phyloP scores from a whole-genome alignment of 2,888 invertebrate genomes.

The Trachelus iudaicus region DNA sequence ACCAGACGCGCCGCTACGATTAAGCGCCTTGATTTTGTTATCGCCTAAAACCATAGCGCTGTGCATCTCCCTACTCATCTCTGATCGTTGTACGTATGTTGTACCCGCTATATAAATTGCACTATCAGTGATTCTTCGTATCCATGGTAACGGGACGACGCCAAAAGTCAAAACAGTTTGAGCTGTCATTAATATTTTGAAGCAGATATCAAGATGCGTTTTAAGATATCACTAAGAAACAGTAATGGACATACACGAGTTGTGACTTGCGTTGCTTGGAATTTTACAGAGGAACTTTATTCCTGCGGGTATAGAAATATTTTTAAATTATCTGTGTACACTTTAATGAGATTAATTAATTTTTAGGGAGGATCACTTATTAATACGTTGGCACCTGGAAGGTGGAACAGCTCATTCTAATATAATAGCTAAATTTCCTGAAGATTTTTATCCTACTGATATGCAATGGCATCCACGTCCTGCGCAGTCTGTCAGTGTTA shows the following conservation, averaged over 20 bases:
- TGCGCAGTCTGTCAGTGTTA: conserved; percentile 59
- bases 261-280: conserved; percentile 94
- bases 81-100: too few species aligned
- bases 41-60: too few species aligned
- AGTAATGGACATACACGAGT: conserved; percentile 81
- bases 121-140: neutral
- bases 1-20: too few species aligned
- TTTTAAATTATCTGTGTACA: conserved; percentile 10
- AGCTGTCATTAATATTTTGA: neutral
- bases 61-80: too few species aligned
- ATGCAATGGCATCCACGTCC: conserved; percentile 89
- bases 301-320: conserved; percentile 79
- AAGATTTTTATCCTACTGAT: conserved; percentile 88
- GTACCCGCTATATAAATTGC: neutral
- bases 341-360: conserved; percentile 37
- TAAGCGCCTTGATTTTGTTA: too few species aligned
- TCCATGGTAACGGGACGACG: neutral
- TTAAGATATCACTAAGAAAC: conserved; percentile 83
- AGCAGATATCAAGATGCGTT: conserved; percentile 72
- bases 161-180: neutral
- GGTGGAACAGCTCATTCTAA: conserved; percentile 76
- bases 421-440: conserved; percentile 81
- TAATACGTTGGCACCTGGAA: conserved; percentile 89
- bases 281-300: conserved; percentile 91
- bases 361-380: conserved; percentile 89